These are phyloP conservation scores for Amphipoea lucens DNA, from an alignment of 2,888 invertebrate genomes.

Conservation along the genomic window DNA sequence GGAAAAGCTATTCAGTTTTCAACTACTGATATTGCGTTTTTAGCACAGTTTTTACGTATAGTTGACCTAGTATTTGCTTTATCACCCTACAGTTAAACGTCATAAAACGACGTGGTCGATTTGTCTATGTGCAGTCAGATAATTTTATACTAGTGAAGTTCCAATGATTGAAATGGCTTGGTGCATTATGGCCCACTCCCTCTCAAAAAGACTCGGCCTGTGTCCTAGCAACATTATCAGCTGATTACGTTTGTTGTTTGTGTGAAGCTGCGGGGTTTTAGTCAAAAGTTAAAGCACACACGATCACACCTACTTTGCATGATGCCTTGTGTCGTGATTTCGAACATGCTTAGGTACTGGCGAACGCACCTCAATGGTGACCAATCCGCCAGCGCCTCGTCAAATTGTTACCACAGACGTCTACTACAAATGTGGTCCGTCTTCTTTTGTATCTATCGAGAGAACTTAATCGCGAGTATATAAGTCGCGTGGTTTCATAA, in stretches of 20 bases:
- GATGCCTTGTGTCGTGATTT: background rate
- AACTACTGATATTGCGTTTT: constrained; percentile 1
- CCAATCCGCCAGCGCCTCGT: background rate
- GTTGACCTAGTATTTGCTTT: background rate
- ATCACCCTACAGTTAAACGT: background rate
- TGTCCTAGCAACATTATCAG: no score
- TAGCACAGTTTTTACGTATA: background rate
- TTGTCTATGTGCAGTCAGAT: background rate
- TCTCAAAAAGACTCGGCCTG: no score
- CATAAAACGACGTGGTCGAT: background rate
- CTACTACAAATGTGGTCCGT: background rate
- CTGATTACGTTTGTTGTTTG: no score
- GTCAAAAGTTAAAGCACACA: background rate
- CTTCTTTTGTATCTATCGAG: background rate
- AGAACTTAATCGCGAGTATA: background rate
- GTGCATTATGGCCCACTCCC: no score
- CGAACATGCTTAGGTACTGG: background rate
- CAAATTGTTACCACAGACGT: background rate
- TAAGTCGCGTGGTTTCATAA: background rate
- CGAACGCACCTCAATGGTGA: background rate
- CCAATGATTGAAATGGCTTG: no score
- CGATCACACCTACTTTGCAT: background rate
- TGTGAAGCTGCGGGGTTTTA: background rate
- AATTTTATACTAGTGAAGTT: no score
- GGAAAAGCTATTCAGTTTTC: constrained; percentile 17